phyloP scores from a whole-genome alignment of 2,797 vertebrate species.

The Sardinella longiceps region DNA sequence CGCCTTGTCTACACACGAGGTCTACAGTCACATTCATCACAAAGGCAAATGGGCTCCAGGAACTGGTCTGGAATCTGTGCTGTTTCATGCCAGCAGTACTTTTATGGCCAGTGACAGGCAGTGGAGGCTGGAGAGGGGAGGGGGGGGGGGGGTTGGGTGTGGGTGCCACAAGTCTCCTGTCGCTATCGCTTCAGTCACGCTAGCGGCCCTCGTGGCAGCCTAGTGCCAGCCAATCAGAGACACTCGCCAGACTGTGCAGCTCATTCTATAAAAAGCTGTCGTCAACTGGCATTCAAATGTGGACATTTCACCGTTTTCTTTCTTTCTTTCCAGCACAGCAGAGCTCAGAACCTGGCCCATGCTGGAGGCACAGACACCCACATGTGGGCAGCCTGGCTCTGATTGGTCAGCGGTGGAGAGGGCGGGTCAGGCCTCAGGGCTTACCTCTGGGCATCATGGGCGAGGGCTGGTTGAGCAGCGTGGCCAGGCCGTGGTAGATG shows the following conservation, averaged over 20 bases:
- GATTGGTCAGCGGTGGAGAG: neutral
- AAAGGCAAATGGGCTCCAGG: conserved; percentile 3
- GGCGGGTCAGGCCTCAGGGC: neutral
- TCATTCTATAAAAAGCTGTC: neutral
- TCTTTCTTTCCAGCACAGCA: neutral
- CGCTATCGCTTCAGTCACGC: neutral
- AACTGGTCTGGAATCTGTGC: neutral
- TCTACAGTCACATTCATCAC: neutral
- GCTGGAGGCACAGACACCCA: neutral
- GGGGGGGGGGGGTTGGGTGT: neutral
- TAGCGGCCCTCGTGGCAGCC: neutral
- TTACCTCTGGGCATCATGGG: conserved; percentile 96
- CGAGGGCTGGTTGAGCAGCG: conserved; percentile 95
- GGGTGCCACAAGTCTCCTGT: neutral
- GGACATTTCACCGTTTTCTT: neutral
- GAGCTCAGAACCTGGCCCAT: neutral
- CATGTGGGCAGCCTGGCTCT: neutral
- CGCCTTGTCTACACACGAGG: neutral
- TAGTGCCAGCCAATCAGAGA: neutral
- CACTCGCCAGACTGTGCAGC: neutral
- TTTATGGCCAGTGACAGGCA: neutral
- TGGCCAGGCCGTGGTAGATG: conserved; percentile 96
- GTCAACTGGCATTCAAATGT: neutral
- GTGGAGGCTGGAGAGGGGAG: neutral
- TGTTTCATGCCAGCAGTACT: neutral